phyloP scores from a whole-genome alignment of 1,140 invertebrate genomes.

The Neodiprion lecontei region DNA sequence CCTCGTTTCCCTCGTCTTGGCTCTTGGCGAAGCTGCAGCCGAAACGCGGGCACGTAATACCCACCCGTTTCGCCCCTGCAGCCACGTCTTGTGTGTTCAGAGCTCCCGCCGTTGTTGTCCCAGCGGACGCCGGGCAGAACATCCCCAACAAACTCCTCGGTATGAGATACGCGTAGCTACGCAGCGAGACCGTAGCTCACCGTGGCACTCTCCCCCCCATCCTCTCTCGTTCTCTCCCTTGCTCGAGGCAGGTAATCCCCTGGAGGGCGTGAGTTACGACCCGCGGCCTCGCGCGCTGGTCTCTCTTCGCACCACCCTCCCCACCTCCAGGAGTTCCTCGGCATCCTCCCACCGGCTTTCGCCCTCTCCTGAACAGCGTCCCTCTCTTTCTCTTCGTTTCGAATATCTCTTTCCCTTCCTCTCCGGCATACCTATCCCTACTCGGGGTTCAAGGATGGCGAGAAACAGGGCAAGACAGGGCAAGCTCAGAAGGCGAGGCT shows the following conservation, averaged over 20 bases:
- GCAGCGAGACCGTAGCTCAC: slow-evolving; percentile 62
- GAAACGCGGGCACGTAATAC: slow-evolving; percentile 35
- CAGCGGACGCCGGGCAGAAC: slow-evolving; percentile 26
- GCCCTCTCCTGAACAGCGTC: slow-evolving; percentile 10
- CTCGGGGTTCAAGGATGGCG: slow-evolving; percentile 1
- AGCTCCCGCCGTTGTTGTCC: background rate
- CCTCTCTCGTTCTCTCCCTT: background rate
- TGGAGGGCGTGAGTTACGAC: slow-evolving; percentile 63
- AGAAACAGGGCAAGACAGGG: background rate
- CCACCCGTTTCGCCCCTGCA: slow-evolving; percentile 27
- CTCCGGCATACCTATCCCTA: background rate
- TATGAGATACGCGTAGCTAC: slow-evolving; percentile 65
- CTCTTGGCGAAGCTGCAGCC: slow-evolving; percentile 26
- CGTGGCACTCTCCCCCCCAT: slow-evolving; percentile 50
- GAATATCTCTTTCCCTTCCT: slow-evolving; percentile 26
- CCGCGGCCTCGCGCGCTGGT: slow-evolving; percentile 47
- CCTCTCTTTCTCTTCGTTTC: slow-evolving; percentile 21
- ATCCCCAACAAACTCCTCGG: slow-evolving; percentile 38
- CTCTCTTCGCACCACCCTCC: slow-evolving; percentile 28
- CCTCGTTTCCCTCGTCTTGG: slow-evolving; percentile 27
- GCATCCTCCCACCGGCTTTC: background rate
- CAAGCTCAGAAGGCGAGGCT: background rate
- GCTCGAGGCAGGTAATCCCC: slow-evolving; percentile 62
- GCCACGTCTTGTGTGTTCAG: slow-evolving; percentile 35
- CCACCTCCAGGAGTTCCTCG: background rate